Conservation (phyloP, 53 echinoderm and acorn worm genomes). For the Patiria pectinifera region DNA sequence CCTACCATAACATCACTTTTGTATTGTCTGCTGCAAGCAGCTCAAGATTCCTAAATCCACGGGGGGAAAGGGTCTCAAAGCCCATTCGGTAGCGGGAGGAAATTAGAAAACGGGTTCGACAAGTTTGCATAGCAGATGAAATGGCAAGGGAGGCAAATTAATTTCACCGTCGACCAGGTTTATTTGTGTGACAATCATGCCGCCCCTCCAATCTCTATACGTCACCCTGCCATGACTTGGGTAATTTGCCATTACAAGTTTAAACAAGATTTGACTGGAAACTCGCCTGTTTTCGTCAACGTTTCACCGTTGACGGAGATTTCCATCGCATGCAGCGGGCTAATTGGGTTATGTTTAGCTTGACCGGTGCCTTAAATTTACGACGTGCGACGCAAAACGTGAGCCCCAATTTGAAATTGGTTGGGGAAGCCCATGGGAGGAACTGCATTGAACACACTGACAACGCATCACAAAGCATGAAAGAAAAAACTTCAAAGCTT, state of each 20-base stretch:
- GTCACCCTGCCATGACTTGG: background rate
- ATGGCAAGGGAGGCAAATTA: conserved; percentile 1
- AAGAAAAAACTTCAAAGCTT: background rate
- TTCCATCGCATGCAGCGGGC: background rate
- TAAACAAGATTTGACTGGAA: conserved; percentile 1
- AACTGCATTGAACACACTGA: background rate
- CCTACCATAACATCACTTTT: background rate
- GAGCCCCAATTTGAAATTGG: conserved; percentile 1
- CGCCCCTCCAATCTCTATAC: background rate
- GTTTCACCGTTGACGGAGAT: background rate
- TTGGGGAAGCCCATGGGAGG: background rate
- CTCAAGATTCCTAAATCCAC: no score
- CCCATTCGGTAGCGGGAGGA: conserved; percentile 5
- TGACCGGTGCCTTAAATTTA: conserved; percentile 15
- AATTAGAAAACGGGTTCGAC: conserved; percentile 4
- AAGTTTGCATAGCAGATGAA: background rate
- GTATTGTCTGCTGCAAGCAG: background rate
- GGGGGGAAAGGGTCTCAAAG: background rate
- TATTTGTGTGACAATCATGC: conserved; percentile 3
- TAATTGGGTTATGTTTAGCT: conserved; percentile 10
- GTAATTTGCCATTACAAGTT: background rate
- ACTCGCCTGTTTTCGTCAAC: background rate
- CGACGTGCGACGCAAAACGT: conserved; percentile 4
- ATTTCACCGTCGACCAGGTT: conserved; percentile 27
- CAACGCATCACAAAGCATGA: background rate